Base-by-base conservation (phyloP, 2,113 vertebrate genomes). In the Phrynosoma blainvillii region DNA sequence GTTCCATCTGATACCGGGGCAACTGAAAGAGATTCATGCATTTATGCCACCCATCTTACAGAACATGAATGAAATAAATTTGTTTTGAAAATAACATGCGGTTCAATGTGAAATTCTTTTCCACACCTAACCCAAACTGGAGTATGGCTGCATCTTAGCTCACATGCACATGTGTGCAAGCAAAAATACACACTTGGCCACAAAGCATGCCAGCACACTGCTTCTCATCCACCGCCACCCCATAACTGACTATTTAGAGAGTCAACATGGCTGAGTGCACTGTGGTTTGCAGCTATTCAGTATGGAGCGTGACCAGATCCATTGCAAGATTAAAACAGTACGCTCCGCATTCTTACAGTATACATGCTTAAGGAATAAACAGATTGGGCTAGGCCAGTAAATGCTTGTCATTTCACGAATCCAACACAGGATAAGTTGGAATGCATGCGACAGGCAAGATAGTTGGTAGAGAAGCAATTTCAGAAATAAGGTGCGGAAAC, bases 171-270 rank as follows among this genome's bases (percentile, higher is more conserved):
- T 32, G 23, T 16, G 56, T 42, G 36, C n/a, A 21, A 12, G n/a
- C 23, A 27, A 20, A 73, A 1, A 0, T 6, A 4, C 27, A 14
- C 2, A 4, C 25, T 10, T 23, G 12, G 25, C 0, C 68, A 25
- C 40, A 59, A 75, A 2, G 36, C 1, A 36, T 9, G 3, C 9
- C 5, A 11, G 14, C 6, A 2, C 0, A 3, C 74, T 71, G 65
- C 30, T 79, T 79, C 75, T 30, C 21, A 4, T 62, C 85, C 25
- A 1, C 30, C 20, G 3, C 36, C 77, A 42, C n/a, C 79, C 78
- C 54, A 23, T 80, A 81, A 73, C 77, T 32, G 36, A 36, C 47
- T 16, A n/a, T 32, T 36, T 20, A 14, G 71, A 18, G 30, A 70
- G 25, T 23, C 47, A 14, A 54, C 21, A 4, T 70, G 3, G 47